Evolutionary conservation across 30 jellyfish, hydroid and myxozoan genomes (phyloP), one percentile per base, ranked within the genome.

Genomic region (Phacellophora camtschatica): DNA sequence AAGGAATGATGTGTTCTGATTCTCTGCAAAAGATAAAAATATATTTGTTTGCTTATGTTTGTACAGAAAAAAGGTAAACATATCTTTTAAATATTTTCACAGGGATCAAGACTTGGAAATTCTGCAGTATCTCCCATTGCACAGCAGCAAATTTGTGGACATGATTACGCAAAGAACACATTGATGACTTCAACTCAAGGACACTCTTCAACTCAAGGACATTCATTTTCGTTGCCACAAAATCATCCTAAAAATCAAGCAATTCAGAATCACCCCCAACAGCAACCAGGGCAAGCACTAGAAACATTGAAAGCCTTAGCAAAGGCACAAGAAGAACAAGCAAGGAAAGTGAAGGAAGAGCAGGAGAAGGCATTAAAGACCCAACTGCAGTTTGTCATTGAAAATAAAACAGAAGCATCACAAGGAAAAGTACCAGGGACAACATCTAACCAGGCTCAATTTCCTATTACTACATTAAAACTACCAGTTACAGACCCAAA

Each of bases 321-420:
- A n/a, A 79, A 31, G 13, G 91, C 91, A 4, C 91, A 80, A 37
- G 91, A 80, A 33, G 91, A 80, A 29, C 91, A 80, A 31, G 91
- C 84, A 46, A 80, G 84, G 36, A 73, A 53, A 56, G 2, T 49
- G 75, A 64, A 62, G 34, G 71, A 80, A 66, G 84, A 64, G 48
- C 83, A 65, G 56, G 91, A 80, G 51, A 53, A 37, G 27, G 91
- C 83, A 66, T n/a, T 32, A 23, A 83, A 63, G 13, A 2, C 37
- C 35, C 83, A 59, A 42, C 75, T 46, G 71, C 89, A 77, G 64
- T 31, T 65, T n/a, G 54, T 50, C 32, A 11, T 25, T 13, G 61
- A 7, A 9, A 41, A 13, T 9, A 46, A 46, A 11, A 28, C n/a
- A 16, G 5, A 16, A 16, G 74, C 49, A 30, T 42, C 75, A 19